Base-by-base conservation (phyloP, 2,888 invertebrate species). In the Xanthia togata region DNA sequence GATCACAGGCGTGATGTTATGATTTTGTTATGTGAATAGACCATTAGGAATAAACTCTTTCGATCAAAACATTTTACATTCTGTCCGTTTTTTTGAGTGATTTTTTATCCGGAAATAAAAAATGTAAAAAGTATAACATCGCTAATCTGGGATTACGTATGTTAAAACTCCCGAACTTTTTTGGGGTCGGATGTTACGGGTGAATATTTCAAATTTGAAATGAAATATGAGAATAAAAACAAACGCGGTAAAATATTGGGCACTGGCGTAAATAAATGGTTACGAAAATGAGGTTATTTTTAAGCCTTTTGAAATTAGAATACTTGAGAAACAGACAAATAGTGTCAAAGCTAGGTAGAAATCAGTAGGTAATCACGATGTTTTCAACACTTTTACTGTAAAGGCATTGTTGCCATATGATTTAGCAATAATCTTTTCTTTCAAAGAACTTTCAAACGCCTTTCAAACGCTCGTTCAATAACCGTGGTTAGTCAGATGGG, bases 81-180 rank as follows among this genome's bases (percentile, higher is more conserved):
- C 26, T 4, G 14, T 23, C n/a, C 14, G 41, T 63, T 79, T 74
- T 47, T 57, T 41, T 50, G 53, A 68, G 47, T 60, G n/a, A 47
- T 73, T 73, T 70, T 83, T 74, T 41, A 68, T 64, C 47, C 35
- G 70, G 59, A 82, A 70, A 84, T 79, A 80, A 74, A 70, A 74
- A 73, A 84, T 73, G 65, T 70, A 62, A 70, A 79, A 82, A 70
- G 67, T 84, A 70, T 83, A 60, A 64, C 79, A 71, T 71, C 71
- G 75, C 70, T 84, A 82, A 82, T 80, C 81, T 70, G 81, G 84
- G 71, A 69, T 82, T 82, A 82, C 73, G 73, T 38, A 81, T 81
- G 81, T 73, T 62, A 62, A 74, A 75, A 80, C 47, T 75, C 71
- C 64, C 55, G 17, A 82, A 84, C 70, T 71, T 84, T 75, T 82